These are phyloP conservation scores for Brachionus rubens DNA, from an alignment of 1,140 invertebrate species.

Conservation along the genomic window DNA sequence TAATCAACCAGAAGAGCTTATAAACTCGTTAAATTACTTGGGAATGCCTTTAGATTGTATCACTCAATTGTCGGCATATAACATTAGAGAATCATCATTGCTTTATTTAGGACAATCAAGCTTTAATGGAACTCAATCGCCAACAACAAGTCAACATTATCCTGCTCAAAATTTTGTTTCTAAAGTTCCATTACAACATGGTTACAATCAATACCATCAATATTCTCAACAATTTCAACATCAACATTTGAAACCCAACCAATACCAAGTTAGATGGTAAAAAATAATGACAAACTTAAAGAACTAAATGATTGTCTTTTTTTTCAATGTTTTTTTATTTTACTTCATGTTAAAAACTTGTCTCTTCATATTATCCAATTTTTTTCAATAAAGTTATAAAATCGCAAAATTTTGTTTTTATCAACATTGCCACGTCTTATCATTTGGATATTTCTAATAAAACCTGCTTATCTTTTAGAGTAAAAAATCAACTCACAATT, in stretches of 20 bases:
- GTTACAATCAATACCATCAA: conserved; percentile 19
- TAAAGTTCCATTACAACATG: conserved; percentile 4
- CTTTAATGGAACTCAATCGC: background rate
- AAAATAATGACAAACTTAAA: background rate
- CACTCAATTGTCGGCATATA: background rate
- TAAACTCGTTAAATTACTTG: background rate
- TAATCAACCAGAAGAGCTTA: background rate
- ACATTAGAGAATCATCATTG: conserved; percentile 34
- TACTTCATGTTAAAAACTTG: too few species aligned
- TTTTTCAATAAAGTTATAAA: too few species aligned
- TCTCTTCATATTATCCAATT: too few species aligned
- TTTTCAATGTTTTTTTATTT: background rate
- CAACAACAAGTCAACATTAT: conserved; percentile 11
- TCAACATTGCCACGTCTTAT: too few species aligned
- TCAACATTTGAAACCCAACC: conserved; percentile 1
- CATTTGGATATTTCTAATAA: too few species aligned
- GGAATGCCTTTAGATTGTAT: background rate
- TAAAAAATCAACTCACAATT: too few species aligned
- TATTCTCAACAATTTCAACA: background rate
- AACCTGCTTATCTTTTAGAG: too few species aligned
- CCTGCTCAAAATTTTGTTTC: background rate
- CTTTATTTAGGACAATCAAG: background rate
- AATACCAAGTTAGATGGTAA: conserved; percentile 5
- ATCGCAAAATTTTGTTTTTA: too few species aligned
- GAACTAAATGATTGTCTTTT: background rate